Conservation (phyloP, 2,797 vertebrate genomes). For the Rallus crepitans region DNA sequence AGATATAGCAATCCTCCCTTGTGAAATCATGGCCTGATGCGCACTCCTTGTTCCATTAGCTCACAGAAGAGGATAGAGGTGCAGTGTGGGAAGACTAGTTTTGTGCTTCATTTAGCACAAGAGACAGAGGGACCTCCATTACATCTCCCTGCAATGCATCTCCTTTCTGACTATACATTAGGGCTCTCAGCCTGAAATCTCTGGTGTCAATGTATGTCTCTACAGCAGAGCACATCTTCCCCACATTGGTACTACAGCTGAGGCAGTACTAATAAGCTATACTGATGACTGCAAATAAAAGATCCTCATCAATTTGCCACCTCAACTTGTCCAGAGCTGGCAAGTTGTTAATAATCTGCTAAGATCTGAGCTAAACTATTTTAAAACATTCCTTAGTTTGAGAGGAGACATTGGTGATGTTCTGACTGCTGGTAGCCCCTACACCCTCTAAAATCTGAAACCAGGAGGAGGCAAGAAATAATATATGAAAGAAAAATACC, state of each 20-base stretch:
- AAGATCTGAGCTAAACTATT: neutral
- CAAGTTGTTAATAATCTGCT: neutral
- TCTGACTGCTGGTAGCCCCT: neutral
- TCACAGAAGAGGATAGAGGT: neutral
- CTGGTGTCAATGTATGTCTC: neutral
- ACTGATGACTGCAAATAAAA: neutral
- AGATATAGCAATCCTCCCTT: neutral
- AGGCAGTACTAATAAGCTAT: neutral
- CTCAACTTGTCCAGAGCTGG: neutral
- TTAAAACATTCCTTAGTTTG: neutral
- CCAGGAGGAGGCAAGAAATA: neutral
- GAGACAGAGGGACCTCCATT: slow-evolving; percentile 49
- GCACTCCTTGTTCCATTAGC: slow-evolving; percentile 27
- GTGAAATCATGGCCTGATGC: neutral
- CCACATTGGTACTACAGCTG: neutral
- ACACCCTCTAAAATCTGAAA: neutral
- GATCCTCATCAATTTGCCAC: neutral
- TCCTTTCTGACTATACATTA: slow-evolving; percentile 3
- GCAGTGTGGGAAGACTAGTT: slow-evolving; percentile 27
- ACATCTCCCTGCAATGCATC: slow-evolving; percentile 24
- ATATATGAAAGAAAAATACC: slow-evolving; percentile 22
- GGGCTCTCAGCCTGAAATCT: slow-evolving; percentile 15
- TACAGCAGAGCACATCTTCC: neutral
- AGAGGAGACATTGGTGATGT: neutral
- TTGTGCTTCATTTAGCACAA: slow-evolving; percentile 54